phyloP scores from a whole-genome alignment of 2,797 vertebrate genomes.

The Galago senegalensis region DNA sequence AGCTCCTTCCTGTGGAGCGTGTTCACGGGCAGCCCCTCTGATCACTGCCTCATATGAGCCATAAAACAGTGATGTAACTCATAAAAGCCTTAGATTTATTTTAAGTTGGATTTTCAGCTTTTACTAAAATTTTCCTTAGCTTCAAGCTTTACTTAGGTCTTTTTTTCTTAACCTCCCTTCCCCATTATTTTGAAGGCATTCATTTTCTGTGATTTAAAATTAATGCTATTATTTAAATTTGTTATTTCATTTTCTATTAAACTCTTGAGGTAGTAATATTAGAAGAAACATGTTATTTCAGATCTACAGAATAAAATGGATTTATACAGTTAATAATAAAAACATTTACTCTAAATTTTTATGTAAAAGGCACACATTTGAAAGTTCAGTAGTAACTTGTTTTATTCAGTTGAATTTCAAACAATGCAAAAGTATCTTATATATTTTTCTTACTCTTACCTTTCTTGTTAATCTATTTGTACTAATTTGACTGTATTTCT shows the following conservation, averaged over 20 bases:
- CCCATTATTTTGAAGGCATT: not conserved
- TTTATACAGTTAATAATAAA: not conserved
- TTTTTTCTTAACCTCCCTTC: not conserved
- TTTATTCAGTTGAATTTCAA: not conserved
- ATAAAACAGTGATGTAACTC: not conserved
- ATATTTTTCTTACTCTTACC: not conserved
- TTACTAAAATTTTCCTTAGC: slow-evolving; percentile 12
- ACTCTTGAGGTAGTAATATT: not conserved
- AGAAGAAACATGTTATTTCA: not conserved
- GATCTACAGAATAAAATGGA: not conserved
- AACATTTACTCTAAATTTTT: not conserved
- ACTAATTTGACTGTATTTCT: not conserved
- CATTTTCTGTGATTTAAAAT: not conserved
- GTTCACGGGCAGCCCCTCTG: not conserved
- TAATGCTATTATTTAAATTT: not conserved
- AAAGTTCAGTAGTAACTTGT: not conserved
- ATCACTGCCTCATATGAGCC: fast-evolving
- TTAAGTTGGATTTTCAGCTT: not conserved
- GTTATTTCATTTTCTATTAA: slow-evolving; percentile 25
- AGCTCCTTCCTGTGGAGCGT: not conserved
- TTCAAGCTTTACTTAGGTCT: not conserved
- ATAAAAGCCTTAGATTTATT: not conserved
- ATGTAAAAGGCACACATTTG: not conserved
- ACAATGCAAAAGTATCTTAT: not conserved
- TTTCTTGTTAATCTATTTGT: slow-evolving; percentile 22